Evolutionary conservation across 2,888 invertebrate genomes (phyloP).

Genomic region (Caenorhabditis sinica): DNA sequence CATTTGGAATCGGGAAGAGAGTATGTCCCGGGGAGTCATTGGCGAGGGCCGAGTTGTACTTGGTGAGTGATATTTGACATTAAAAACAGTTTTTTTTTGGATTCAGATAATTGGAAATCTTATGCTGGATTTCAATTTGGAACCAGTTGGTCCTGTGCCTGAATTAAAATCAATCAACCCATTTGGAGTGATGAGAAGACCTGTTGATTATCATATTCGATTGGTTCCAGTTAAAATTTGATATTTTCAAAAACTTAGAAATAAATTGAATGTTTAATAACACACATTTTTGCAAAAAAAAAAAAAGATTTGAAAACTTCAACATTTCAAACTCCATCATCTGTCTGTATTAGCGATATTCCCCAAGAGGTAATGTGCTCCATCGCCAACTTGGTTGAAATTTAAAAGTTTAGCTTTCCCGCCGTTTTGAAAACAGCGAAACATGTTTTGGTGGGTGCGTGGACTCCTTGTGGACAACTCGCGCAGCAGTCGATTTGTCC

Average conservation of each 20-base stretch:
- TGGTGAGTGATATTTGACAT: slow-evolving; percentile 61
- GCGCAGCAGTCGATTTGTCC: no score
- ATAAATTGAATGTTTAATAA: no score
- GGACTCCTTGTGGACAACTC: no score
- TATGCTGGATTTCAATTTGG: slow-evolving; percentile 31
- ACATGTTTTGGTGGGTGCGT: no score
- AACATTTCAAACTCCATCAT: no score
- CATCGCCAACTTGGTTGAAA: no score
- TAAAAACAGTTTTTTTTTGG: background rate
- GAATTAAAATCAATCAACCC: slow-evolving; percentile 13
- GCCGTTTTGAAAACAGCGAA: no score
- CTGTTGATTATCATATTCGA: slow-evolving; percentile 31
- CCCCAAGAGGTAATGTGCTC: no score
- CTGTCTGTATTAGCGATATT: no score
- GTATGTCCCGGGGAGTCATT: slow-evolving; percentile 67
- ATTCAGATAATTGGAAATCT: slow-evolving; percentile 58
- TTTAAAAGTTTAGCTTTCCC: no score
- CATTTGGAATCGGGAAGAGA: slow-evolving; percentile 72
- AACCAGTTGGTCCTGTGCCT: slow-evolving; percentile 24
- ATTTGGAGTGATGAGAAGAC: slow-evolving; percentile 32
- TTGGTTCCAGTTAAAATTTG: slow-evolving; percentile 20
- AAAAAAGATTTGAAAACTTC: no score
- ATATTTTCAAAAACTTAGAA: background rate
- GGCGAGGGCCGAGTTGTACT: slow-evolving; percentile 69
- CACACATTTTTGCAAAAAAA: no score